Evolutionary conservation across 1,140 invertebrate genomes (phyloP).

Genomic region (Sinonovacula constricta): DNA sequence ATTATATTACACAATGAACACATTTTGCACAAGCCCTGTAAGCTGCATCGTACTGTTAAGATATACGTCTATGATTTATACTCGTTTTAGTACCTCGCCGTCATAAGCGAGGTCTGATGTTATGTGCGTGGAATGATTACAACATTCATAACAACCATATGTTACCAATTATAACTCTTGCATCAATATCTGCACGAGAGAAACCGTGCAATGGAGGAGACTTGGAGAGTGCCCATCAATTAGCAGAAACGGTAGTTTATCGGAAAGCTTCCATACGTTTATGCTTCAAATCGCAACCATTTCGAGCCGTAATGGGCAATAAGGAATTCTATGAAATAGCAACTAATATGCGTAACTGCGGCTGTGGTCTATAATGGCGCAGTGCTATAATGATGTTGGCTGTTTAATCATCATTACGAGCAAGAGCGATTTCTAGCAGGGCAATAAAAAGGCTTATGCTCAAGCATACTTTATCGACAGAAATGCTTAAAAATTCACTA

Average conservation of each 20-base stretch:
- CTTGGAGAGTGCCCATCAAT: constrained; percentile 43
- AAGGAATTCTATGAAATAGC: constrained; percentile 8
- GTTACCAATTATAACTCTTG: constrained; percentile 42
- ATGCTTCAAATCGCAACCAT: constrained; percentile 19
- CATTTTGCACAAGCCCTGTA: too few relatives aligned
- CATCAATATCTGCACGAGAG: background rate
- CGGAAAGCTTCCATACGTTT: constrained; percentile 38
- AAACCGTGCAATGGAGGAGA: too few relatives aligned
- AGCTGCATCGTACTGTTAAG: too few relatives aligned
- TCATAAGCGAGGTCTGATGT: too few relatives aligned
- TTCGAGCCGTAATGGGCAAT: constrained; percentile 33
- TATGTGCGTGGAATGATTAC: too few relatives aligned
- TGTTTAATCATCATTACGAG: background rate
- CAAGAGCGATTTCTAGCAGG: background rate
- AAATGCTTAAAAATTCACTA: too few relatives aligned
- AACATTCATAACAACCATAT: constrained; percentile 28
- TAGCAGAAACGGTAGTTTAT: constrained; percentile 50
- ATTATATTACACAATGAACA: too few relatives aligned
- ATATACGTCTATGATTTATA: too few relatives aligned
- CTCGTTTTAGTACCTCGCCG: too few relatives aligned
- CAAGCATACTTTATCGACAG: too few relatives aligned
- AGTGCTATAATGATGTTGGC: background rate
- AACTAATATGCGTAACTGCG: constrained; percentile 4
- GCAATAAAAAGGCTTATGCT: background rate
- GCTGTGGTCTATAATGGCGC: background rate